Base-by-base conservation (phyloP, 2,888 invertebrate species). In the Nomada hirtipes region DNA sequence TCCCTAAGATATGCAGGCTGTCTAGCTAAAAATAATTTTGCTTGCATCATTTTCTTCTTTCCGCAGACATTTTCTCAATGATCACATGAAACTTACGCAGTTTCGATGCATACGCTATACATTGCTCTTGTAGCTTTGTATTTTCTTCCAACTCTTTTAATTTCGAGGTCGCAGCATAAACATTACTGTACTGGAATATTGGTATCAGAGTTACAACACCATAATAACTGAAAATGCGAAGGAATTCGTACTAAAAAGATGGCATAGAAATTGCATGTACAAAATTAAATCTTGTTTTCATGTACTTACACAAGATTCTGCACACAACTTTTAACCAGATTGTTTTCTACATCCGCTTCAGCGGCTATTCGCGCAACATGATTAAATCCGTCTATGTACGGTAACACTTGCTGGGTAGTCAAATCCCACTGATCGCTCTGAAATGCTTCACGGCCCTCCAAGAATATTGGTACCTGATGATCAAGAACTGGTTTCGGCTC, bases 261-360 rank as follows among this genome's bases (percentile, higher is more conserved):
- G 57, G 42, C 23, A 2, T 2, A 53, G 10, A 50, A 42, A 42
- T 29, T 26, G 3, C 11, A 15, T 29, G 11, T 69, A 36, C 50
- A 9, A n/a, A 59, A 61, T 23, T n/a, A 20, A 18, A 57, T 26
- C 52, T 73, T 50, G 70, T 36, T 18, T 67, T 20, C 36, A 65
- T 53, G 42, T 23, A 92, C 95, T 93, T 97, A 98, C 86, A 97
- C 96, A 85, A 99, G 95, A 94, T 99, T 99, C 93, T 98, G 98
- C 76, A 99, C 96, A 93, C 98, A 98, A 0, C 98, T 97, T 94
- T 99, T 99, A 0, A 99, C 99, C 50, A 99, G 95, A 93, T 98
- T 98, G 86, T 97, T 97, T 92, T 99, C 98, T 0, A 99, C 98
- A 91, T 98, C 98, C 0, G 98, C 97, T 90, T 98, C 97, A 0